Base-by-base conservation (phyloP, 1,140 invertebrate genomes). In the Chionoecetes opilio region DNA sequence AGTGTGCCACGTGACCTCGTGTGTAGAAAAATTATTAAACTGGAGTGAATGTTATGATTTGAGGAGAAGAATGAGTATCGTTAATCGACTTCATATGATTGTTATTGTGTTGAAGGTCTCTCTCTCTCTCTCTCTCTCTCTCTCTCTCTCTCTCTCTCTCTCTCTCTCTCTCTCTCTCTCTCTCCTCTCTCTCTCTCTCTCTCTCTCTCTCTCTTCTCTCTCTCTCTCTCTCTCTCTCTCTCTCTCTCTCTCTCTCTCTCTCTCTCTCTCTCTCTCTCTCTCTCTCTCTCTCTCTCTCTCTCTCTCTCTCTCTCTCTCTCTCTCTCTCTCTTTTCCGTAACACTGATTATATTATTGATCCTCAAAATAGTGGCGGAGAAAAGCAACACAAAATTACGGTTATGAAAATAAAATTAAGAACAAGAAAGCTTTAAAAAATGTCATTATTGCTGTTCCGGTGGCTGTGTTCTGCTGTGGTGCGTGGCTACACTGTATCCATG, bases 121-220 rank as follows among this genome's bases (percentile, higher is more conserved):
- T 75, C n/a, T n/a, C n/a, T 75, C 63, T 63, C 53, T 63, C 53
- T 63, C 53, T 63, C 53, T 63, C 53, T 63, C 53, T 63, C 53
- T 63, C 53, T 63, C 53, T 63, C 53, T 63, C 53, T 63, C 53
- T 63, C 53, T 63, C 53, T 63, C 53, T 63, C 53, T 63, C 53
- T 63, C 53, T 63, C 53, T 63, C 53, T 63, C 53, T 63, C 21
- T 63, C 53, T 63, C 53, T 63, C 41, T 46, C 41, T 46, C n/a
- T n/a, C n/a, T n/a, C n/a, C 53, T 63, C 53, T 63, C 53, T 63
- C 53, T 75, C 63, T 75, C 63, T 75, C 63, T 75, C 63, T 75
- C 63, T 75, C 63, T 75, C 63, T 75, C 63, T 75, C 63, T 75
- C 63, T 75, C 63, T 75, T 75, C n/a, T 75, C 63, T 75, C 63